Evolutionary conservation across 1,140 invertebrate genomes (phyloP).

Genomic region (Proctacanthus coquilletti): DNA sequence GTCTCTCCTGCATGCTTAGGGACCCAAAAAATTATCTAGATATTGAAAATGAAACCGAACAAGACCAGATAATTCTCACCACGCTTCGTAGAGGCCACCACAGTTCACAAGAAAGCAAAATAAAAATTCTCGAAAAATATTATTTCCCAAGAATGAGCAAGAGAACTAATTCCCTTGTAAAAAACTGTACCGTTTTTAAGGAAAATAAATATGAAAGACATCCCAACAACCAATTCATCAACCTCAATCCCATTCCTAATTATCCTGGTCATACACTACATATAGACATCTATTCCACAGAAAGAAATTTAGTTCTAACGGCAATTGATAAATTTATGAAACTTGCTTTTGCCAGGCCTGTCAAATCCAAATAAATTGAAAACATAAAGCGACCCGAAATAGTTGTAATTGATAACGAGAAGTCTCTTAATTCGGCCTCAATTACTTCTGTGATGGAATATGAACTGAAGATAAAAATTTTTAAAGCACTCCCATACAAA

Average conservation of each 20-base stretch:
- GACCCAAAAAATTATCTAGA: too few relatives aligned
- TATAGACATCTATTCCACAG: constrained; percentile 9
- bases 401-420: constrained; percentile 8
- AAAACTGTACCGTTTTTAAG: constrained; percentile 5
- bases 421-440: constrained; percentile 2
- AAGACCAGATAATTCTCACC: constrained; percentile 4
- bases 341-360: too few relatives aligned
- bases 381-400: too few relatives aligned
- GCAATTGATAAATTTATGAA: background rate
- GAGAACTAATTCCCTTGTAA: constrained; percentile 1
- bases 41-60: constrained; percentile 2
- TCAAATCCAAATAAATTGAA: too few relatives aligned
- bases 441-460: constrained; percentile 6
- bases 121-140: constrained; percentile 5
- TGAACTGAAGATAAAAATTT: constrained; percentile 5
- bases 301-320: constrained; percentile 5
- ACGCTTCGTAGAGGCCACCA: constrained; percentile 6
- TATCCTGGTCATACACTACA: constrained; percentile 7
- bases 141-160: constrained; percentile 7
- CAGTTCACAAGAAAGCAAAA: constrained; percentile 3
- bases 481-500: constrained; percentile 5
- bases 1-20: too few relatives aligned
- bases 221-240: constrained; percentile 1
- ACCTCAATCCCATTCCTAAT: constrained; percentile 6
- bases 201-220: constrained; percentile 9